phyloP scores from a whole-genome alignment of 2,797 vertebrate species.

The Sebastes kiyomatsui region DNA sequence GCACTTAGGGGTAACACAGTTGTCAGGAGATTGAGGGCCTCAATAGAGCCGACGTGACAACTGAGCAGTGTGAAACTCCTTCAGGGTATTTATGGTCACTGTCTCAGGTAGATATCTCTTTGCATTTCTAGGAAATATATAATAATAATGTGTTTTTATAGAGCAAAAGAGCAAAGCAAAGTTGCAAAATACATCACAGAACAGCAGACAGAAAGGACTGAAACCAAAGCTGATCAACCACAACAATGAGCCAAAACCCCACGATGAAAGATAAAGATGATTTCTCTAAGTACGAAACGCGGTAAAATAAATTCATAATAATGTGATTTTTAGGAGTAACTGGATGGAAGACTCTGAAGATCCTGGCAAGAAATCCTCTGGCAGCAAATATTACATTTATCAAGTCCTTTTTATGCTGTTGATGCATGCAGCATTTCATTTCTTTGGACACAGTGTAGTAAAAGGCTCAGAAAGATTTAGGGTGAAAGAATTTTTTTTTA shows the following conservation, averaged over 20 bases:
- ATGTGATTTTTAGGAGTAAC: not conserved
- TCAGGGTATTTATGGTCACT: slow-evolving; percentile 18
- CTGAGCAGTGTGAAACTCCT: slow-evolving; percentile 21
- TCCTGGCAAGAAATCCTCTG: slow-evolving; percentile 3
- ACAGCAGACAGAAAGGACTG: not conserved
- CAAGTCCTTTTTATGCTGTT: slow-evolving; percentile 16
- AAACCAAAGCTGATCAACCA: not conserved
- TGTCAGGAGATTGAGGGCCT: slow-evolving; percentile 5
- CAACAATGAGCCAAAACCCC: not conserved
- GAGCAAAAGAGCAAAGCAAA: not conserved
- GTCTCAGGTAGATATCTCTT: not conserved
- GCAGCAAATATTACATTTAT: slow-evolving; percentile 15
- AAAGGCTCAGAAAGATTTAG: not conserved
- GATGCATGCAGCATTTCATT: not conserved
- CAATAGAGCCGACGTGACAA: slow-evolving; percentile 25
- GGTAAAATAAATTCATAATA: not conserved
- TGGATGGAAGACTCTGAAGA: not conserved
- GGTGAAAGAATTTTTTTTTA: not conserved
- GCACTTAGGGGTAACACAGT: slow-evolving; percentile 48
- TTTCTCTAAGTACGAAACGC: not conserved
- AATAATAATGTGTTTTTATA: not conserved
- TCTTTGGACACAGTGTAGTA: slow-evolving; percentile 4
- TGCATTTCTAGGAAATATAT: not conserved
- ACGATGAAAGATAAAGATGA: not conserved
- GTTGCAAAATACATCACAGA: not conserved